Evolutionary conservation across 2,113 vertebrate species (phyloP), one percentile per base, ranked within the genome.

Genomic region (Pluvianellus socialis): DNA sequence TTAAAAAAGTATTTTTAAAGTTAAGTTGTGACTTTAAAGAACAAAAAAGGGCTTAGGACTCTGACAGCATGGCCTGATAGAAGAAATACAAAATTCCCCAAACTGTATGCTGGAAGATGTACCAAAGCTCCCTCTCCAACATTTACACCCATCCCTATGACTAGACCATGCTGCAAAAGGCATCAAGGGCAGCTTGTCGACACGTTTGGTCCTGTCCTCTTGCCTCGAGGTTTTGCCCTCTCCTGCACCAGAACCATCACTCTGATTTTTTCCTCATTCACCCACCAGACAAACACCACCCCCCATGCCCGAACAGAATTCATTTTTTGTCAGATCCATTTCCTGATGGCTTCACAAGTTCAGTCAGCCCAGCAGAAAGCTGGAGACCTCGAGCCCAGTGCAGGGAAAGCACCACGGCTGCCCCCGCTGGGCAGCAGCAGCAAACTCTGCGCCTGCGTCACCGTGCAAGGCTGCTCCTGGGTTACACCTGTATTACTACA

Each of bases 371-470:
- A 79, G 62, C 22, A 87, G 44, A 49, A 61, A 19, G 27, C 28
- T 50, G 40, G 28, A 61, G 33, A 65, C 24, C 45, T 66, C 1
- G 1, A 45, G 47, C 32, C 40, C 4, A 0, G 5, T 18, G 14
- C 77, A 72, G 5, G 13, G 15, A 16, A 77, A 40, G n/a, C 47
- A 77, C 53, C 21, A 62, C 0, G 1, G 15, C 24, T 52, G 35
- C 28, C 33, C 16, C 0, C 1, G 33, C 62, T 5, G 3, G 10
- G 35, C 2, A 1, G 17, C 30, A n/a, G n/a, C n/a, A 89, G 71
- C 44, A 89, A 73, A 42, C 63, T 45, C 17, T 40, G 21, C 15
- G 47, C 18, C 21, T 40, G 26, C 35, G 72, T 11, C 47, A 35
- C 58, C 28, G 21, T 16, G 16, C 24, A 49, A 70, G 45, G 14